Conservation (phyloP, 2,113 vertebrate genomes). For the Martes martes region DNA sequence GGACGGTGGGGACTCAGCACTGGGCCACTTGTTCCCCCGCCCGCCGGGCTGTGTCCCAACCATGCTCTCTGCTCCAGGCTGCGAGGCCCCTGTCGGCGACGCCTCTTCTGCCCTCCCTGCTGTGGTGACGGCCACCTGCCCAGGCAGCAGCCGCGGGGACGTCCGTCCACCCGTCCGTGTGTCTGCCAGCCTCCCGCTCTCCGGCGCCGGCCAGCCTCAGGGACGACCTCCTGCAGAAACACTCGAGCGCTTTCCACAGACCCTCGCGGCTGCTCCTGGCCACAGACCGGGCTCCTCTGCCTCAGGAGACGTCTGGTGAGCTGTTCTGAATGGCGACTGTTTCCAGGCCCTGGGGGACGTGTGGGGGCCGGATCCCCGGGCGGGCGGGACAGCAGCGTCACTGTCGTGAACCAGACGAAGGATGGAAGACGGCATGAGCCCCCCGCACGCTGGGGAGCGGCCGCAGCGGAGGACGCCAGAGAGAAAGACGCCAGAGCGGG, state of each 20-base stretch:
- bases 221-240: neutral
- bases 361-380: neutral
- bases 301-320: neutral
- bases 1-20: neutral
- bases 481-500: fast-evolving
- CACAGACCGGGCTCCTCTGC: neutral
- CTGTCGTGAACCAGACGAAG: neutral
- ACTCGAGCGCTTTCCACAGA: too few species aligned
- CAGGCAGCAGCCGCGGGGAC: fast-evolving
- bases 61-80: neutral
- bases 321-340: neutral
- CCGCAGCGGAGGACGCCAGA: neutral
- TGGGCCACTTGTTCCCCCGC: neutral
- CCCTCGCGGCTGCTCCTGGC: neutral
- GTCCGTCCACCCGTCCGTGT: neutral
- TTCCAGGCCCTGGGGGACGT: neutral
- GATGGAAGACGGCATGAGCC: neutral
- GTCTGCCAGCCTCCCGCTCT: neutral
- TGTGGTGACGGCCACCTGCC: neutral
- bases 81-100: fast-evolving
- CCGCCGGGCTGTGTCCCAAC: neutral
- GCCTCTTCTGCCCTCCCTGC: too few species aligned
- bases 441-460: neutral
- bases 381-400: neutral
- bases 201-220: neutral